A percentile compares a stretch with the other conserved stretches of the same genome.
phyloP scores from a whole-genome alignment of 2,888 invertebrate species.

The Dione vanillae region DNA sequence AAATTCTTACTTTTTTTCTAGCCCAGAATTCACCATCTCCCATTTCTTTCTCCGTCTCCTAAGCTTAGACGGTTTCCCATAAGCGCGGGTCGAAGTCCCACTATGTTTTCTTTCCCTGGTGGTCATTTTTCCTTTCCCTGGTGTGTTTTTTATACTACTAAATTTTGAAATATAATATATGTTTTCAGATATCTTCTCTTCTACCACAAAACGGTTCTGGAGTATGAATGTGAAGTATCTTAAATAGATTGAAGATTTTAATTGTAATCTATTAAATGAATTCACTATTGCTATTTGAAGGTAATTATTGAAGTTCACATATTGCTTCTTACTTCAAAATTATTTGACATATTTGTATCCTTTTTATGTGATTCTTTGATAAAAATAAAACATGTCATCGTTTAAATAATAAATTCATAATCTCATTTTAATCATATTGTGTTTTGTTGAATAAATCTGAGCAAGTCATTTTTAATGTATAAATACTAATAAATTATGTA shows the following conservation, averaged over 20 bases:
- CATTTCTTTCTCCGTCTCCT: too few species aligned
- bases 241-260: slow-evolving; percentile 41
- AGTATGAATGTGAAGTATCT: slow-evolving; percentile 86
- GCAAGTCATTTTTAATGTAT: neutral
- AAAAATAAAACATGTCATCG: neutral
- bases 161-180: slow-evolving; percentile 37
- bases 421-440: slow-evolving; percentile 44
- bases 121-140: too few species aligned
- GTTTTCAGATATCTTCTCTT: slow-evolving; percentile 94
- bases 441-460: neutral
- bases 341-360: neutral
- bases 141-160: too few species aligned
- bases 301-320: neutral
- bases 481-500: neutral
- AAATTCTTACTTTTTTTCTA: too few species aligned
- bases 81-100: too few species aligned
- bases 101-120: too few species aligned
- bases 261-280: neutral
- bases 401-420: slow-evolving; percentile 50
- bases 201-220: slow-evolving; percentile 97
- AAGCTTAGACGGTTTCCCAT: too few species aligned
- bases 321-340: neutral
- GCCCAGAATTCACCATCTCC: too few species aligned
- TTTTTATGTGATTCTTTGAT: neutral
- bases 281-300: slow-evolving; percentile 1